These are phyloP conservation scores for Channallabes apus DNA, from an alignment of 2,797 vertebrate species.

Conservation along the genomic window DNA sequence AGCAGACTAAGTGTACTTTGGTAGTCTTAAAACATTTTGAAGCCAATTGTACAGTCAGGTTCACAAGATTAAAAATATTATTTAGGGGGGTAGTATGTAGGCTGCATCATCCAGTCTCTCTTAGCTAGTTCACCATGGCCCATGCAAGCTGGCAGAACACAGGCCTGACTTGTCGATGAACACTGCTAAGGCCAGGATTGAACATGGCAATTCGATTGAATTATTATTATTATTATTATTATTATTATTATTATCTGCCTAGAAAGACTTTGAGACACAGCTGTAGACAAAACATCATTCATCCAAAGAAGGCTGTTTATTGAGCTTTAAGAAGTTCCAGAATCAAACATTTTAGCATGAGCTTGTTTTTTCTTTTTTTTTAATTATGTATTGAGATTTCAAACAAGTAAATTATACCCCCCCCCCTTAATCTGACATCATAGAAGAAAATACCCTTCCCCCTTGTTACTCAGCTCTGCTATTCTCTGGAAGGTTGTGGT, in stretches of 20 bases:
- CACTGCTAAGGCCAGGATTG: neutral
- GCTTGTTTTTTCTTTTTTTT: neutral
- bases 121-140: neutral
- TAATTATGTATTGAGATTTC: no score
- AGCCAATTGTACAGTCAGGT: neutral
- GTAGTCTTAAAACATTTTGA: neutral
- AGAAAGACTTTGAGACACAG: neutral
- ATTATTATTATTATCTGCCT: no score
- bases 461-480: no score
- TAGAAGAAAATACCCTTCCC: no score
- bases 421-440: no score
- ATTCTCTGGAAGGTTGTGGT: no score
- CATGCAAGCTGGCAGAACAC: neutral
- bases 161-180: neutral
- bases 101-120: neutral
- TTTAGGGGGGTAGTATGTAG: no score
- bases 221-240: neutral
- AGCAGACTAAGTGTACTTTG: neutral
- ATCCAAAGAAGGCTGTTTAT: neutral
- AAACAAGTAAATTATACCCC: no score
- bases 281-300: neutral
- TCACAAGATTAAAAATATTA: neutral
- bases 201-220: neutral
- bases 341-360: neutral
- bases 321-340: neutral